Evolutionary conservation across 2,888 invertebrate species (phyloP), one percentile per base, ranked within the genome.

Genomic region (Polymixis flavicincta): DNA sequence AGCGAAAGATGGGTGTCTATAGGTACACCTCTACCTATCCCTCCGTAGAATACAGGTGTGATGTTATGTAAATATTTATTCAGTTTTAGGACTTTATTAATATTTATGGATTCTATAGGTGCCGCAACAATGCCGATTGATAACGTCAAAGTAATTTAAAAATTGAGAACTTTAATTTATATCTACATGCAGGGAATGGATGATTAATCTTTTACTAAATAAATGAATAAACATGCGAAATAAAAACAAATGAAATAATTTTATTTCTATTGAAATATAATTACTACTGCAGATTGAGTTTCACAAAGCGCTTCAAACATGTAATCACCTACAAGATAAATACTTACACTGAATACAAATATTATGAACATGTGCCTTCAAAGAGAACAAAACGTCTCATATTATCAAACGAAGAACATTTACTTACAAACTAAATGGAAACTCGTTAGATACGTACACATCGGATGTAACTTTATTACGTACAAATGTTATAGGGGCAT

Each of bases 401-500:
- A 25, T 72, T 48, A 54, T 61, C 60, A 76, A 76, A 73, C 48
- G 48, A 74, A 32, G 8, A 3, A 25, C 7, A 22, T 42, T 80
- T 55, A 76, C 61, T 76, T 61, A 61, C n/a, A n/a, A 80, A 80
- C 54, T 80, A 14, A 61, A 80, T 50, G 28, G 19, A 22, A 74
- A 61, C 45, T 76, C 61, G 13, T 48, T 74, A 48, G 1, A 3
- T 19, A 55, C 8, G 42, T 22, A 74, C 19, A 50, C 14, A 79
- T 17, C 22, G 48, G 17, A 17, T 22, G 42, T 37, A 6, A 61
- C 52, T 63, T 74, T 22, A 11, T 28, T 37, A 19, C 11, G 1
- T 25, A 5, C 4, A 7, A 25, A 70, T 52, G 6, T 54, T 28
- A 73, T 80, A 79, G 52, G 79, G 72, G 72, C 6, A 9, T 32